These are phyloP conservation scores for Cartodere bifasciata DNA, from an alignment of 2,888 invertebrate species.

Conservation along the genomic window DNA sequence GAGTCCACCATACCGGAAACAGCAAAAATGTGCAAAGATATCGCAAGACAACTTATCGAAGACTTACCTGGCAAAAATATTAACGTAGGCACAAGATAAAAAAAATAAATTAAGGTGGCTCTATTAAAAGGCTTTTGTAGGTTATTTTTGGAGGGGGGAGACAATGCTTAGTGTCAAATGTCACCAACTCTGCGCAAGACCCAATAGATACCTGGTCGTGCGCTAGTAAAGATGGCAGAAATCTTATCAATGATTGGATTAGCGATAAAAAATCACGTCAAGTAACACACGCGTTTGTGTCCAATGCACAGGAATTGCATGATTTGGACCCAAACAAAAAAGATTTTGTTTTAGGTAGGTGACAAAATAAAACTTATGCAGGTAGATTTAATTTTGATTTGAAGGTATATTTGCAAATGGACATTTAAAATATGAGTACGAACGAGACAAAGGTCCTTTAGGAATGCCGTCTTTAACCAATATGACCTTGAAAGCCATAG, in stretches of 20 bases:
- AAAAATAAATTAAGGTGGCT: slow-evolving; percentile 3
- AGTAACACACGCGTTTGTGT: slow-evolving; percentile 46
- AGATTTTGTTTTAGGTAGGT: slow-evolving; percentile 64
- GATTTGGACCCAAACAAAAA: slow-evolving; percentile 43
- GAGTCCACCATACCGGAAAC: slow-evolving; percentile 50
- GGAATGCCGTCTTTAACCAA: slow-evolving; percentile 69
- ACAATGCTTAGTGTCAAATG: slow-evolving; percentile 51
- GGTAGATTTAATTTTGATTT: slow-evolving; percentile 10
- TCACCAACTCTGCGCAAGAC: slow-evolving; percentile 38
- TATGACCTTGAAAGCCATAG: slow-evolving; percentile 68
- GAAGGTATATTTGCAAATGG: slow-evolving; percentile 68
- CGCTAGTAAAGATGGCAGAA: slow-evolving; percentile 55
- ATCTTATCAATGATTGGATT: slow-evolving; percentile 63
- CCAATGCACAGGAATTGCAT: slow-evolving; percentile 53
- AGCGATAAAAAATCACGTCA: slow-evolving; percentile 35
- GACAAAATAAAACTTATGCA: slow-evolving; percentile 1
- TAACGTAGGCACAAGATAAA: too few relatives aligned
- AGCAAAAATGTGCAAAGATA: slow-evolving; percentile 59
- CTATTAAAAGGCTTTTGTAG: slow-evolving; percentile 29
- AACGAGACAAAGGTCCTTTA: slow-evolving; percentile 46
- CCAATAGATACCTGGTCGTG: slow-evolving; percentile 39
- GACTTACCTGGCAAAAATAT: slow-evolving; percentile 63
- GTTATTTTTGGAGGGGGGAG: slow-evolving; percentile 82
- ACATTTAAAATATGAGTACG: slow-evolving; percentile 61
- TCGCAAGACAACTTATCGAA: slow-evolving; percentile 70